Evolutionary conservation across 2,797 vertebrate genomes (phyloP).

Genomic region (Phrynocephalus vlangalii): DNA sequence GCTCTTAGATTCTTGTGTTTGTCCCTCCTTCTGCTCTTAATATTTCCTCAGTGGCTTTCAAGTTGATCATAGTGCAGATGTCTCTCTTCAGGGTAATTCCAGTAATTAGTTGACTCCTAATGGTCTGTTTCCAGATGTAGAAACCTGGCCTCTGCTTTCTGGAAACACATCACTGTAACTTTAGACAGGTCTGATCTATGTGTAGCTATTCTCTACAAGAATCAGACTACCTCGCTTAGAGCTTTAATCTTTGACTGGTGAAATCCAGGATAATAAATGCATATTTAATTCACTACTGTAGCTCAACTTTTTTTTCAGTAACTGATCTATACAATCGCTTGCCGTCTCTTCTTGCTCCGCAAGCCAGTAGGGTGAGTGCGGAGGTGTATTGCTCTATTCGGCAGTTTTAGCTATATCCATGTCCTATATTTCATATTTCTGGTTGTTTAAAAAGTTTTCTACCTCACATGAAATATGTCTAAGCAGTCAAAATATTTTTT

Average conservation of each 20-base stretch:
- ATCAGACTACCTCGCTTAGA: slow-evolving; percentile 21
- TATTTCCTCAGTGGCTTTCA: neutral
- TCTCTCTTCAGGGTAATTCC: slow-evolving; percentile 32
- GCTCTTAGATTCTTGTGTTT: slow-evolving; percentile 15
- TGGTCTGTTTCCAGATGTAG: slow-evolving; percentile 38
- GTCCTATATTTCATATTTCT: neutral
- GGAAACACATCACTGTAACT: slow-evolving; percentile 25
- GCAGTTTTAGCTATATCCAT: neutral
- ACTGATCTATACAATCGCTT: slow-evolving; percentile 18
- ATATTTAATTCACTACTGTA: slow-evolving; percentile 32
- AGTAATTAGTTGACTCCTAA: slow-evolving; percentile 23
- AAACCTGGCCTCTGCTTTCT: slow-evolving; percentile 1
- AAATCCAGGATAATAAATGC: slow-evolving; percentile 39
- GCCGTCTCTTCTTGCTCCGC: neutral
- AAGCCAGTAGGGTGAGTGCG: neutral
- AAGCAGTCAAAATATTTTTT: neutral
- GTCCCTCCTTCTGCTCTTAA: slow-evolving; percentile 10
- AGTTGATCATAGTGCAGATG: slow-evolving; percentile 23
- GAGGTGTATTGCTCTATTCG: neutral
- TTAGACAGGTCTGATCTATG: slow-evolving; percentile 24
- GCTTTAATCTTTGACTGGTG: slow-evolving; percentile 42
- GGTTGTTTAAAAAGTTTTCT: neutral
- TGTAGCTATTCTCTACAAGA: slow-evolving; percentile 17
- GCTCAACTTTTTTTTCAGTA: slow-evolving; percentile 1
- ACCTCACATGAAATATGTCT: neutral